These are phyloP conservation scores for Neolamprologus ventralis DNA, from an alignment of 2,113 vertebrate species.

Conservation along the genomic window DNA sequence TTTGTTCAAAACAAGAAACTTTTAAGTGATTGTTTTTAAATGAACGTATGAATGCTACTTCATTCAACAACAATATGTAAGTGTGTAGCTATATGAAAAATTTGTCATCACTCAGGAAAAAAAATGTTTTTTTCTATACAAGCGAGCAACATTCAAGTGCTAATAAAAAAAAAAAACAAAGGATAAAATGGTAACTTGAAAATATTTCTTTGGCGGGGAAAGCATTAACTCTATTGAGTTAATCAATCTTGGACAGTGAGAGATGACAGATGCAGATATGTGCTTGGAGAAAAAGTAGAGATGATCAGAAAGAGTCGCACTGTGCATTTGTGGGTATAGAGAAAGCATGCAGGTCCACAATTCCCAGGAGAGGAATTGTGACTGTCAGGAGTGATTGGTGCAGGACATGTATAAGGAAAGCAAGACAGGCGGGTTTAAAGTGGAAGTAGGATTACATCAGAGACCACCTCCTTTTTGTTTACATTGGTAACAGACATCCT, in stretches of 20 bases:
- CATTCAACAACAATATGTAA: neutral
- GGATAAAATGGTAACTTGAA: neutral
- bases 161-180: neutral
- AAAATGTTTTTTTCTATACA: neutral
- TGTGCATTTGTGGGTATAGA: neutral
- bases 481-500: neutral
- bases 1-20: neutral
- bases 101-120: neutral
- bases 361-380: neutral
- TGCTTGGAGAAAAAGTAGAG: neutral
- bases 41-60: neutral
- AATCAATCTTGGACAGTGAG: neutral
- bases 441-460: neutral
- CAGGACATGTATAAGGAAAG: neutral
- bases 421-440: neutral
- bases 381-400: neutral
- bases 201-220: neutral
- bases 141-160: neutral
- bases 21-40: neutral
- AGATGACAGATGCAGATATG: neutral
- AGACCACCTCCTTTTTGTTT: neutral
- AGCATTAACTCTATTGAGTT: neutral
- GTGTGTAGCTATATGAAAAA: neutral
- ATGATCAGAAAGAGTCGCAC: neutral
- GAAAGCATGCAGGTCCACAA: neutral